Evolutionary conservation across 2,888 invertebrate species (phyloP), one percentile per base, ranked within the genome.

Genomic region (Cataglyphis livida): DNA sequence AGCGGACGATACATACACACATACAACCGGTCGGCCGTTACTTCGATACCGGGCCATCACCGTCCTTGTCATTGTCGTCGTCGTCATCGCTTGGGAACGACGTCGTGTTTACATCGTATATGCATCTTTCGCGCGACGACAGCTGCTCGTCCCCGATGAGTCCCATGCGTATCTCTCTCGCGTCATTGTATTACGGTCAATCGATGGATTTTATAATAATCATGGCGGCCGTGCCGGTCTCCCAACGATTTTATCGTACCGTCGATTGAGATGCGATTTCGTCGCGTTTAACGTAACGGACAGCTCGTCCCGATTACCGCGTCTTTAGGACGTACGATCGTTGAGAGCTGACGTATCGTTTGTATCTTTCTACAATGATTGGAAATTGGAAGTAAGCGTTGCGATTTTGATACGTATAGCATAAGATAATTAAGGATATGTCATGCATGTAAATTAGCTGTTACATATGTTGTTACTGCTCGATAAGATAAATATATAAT

Each of bases 201-300:
- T 93, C 92, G 85, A 93, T 92, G 91, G 84, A 90, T 91, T 92
- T 91, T 90, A 87, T 84, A 91, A 92, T 88, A 90, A 91, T 93
- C 90, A 93, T 93, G 93, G 93, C 93, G 88, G 92, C 92, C 92
- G 90, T 73, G 91, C 91, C 93, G 91, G 93, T 88, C 89, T 86
- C 73, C 75, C 64, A 78, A 66, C 76, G 48, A 70, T 85, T 85
- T 82, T 44, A 38, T 32, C 12, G 32, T 10, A 1, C n/a, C 15
- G 28, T 44, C n/a, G 51, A 18, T 32, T 12, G 59, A 18, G 25
- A 44, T n/a, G 18, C n/a, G 21, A 9, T 21, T 21, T 10, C 18
- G 18, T 48, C 32, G 32, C 51, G 35, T 54, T 61, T 38, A 4
- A 28, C 38, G 35, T 32, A 7, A 35, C 15, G 48, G 35, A 64